Conservation (phyloP, 2,888 invertebrate species). For the Platycnemis pennipes region DNA sequence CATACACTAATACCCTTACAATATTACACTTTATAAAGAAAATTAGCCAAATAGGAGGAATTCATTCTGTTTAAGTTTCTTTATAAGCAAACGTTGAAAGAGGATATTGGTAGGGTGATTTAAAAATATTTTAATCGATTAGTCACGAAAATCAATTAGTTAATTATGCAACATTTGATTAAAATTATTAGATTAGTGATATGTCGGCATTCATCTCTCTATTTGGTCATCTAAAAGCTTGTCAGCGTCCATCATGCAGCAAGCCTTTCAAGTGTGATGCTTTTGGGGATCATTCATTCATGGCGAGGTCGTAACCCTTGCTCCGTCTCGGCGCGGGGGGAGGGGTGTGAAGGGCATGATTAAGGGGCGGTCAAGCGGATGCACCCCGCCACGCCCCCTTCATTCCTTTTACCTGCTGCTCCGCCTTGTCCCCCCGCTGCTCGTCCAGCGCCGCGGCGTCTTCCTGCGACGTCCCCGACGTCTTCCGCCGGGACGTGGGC, state of each 20-base stretch:
- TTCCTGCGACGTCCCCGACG: constrained; percentile 54
- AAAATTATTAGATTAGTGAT: too few species aligned
- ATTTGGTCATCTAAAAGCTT: not conserved
- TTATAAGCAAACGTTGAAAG: too few species aligned
- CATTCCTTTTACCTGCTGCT: constrained; percentile 59
- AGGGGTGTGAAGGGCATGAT: not conserved
- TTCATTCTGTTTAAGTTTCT: too few species aligned
- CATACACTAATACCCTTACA: too few species aligned
- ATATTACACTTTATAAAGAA: too few species aligned
- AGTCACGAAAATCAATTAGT: too few species aligned
- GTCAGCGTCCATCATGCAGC: not conserved
- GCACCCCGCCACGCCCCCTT: not conserved
- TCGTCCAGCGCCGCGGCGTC: constrained; percentile 36
- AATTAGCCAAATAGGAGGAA: too few species aligned
- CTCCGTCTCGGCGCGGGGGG: not conserved
- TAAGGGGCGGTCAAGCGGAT: not conserved
- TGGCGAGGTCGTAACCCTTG: not conserved
- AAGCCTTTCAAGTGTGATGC: not conserved
- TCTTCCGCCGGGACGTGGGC: constrained; percentile 34
- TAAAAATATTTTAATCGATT: too few species aligned
- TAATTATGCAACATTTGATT: too few species aligned
- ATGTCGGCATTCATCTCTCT: not conserved
- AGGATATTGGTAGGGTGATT: too few species aligned
- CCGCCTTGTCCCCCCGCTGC: constrained; percentile 50
- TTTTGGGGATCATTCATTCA: not conserved